phyloP scores from a whole-genome alignment of 2,113 vertebrate genomes.

The Gnathonemus longibarbis region DNA sequence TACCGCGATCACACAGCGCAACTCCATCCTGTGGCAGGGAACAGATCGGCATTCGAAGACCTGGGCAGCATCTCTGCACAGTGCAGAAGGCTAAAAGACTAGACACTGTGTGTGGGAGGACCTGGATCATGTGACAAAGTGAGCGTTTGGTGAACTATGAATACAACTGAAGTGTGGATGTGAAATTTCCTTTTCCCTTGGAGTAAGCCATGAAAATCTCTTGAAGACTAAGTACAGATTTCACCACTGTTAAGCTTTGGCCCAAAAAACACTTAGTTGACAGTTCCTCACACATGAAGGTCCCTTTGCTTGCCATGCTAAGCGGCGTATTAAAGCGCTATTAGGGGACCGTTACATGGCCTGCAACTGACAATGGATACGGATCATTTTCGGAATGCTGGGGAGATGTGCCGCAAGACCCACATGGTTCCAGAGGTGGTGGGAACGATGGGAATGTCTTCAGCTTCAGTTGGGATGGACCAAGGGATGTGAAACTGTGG shows the following conservation, averaged over 20 bases:
- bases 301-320: neutral
- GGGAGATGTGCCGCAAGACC: slow-evolving; percentile 31
- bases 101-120: neutral
- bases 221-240: neutral
- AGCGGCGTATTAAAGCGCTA: neutral
- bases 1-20: slow-evolving; percentile 81
- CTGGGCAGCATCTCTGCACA: neutral
- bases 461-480: slow-evolving; percentile 83
- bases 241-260: neutral
- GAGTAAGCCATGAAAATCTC: neutral
- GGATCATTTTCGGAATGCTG: neutral
- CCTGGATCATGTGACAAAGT: neutral
- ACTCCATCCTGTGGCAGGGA: slow-evolving; percentile 72
- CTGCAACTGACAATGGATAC: neutral
- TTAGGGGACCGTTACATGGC: neutral
- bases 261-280: neutral
- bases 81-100: neutral
- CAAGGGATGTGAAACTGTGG: slow-evolving; percentile 84
- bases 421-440: slow-evolving; percentile 87
- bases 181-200: neutral
- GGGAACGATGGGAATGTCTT: slow-evolving; percentile 86
- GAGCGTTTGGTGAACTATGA: neutral
- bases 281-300: neutral
- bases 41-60: neutral
- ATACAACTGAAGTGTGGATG: neutral